Percentiles rank a stretch among this genome's conserved stretches.
Conservation (phyloP, 2,888 invertebrate genomes). For the Bombylius major region DNA sequence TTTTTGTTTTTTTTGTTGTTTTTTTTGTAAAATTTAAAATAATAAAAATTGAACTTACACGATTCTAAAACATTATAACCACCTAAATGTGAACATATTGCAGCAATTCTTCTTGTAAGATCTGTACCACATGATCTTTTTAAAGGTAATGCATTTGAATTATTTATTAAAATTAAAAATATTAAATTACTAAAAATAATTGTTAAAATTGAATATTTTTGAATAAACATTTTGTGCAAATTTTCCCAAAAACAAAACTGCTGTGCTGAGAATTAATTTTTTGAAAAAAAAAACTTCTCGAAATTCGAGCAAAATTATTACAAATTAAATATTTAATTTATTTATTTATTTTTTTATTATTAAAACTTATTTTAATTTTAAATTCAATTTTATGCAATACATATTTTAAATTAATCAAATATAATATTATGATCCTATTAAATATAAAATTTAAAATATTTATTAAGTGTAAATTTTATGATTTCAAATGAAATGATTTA, state of each 20-base stretch:
- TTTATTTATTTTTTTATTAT: neutral
- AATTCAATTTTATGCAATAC: neutral
- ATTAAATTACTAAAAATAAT: neutral
- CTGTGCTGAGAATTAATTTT: neutral
- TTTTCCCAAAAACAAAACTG: neutral
- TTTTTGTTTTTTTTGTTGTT: neutral
- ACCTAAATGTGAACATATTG: neutral
- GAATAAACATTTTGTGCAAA: neutral
- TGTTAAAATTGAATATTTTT: neutral
- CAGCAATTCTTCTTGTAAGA: neutral
- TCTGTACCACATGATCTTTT: neutral
- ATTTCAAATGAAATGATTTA: neutral
- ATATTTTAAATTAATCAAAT: too few species aligned
- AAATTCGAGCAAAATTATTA: neutral
- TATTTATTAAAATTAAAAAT: neutral
- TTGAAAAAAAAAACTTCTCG: neutral
- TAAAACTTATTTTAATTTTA: neutral
- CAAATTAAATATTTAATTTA: neutral
- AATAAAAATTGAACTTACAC: neutral
- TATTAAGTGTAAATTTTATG: neutral
- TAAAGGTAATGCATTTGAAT: neutral
- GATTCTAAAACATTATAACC: neutral
- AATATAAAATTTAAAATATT: neutral
- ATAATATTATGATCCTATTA: neutral
- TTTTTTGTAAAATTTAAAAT: neutral